A percentile compares a stretch with the other conserved stretches of the same genome.
phyloP scores from a whole-genome alignment of 2,797 vertebrate species.

The Danio jaintianensis region DNA sequence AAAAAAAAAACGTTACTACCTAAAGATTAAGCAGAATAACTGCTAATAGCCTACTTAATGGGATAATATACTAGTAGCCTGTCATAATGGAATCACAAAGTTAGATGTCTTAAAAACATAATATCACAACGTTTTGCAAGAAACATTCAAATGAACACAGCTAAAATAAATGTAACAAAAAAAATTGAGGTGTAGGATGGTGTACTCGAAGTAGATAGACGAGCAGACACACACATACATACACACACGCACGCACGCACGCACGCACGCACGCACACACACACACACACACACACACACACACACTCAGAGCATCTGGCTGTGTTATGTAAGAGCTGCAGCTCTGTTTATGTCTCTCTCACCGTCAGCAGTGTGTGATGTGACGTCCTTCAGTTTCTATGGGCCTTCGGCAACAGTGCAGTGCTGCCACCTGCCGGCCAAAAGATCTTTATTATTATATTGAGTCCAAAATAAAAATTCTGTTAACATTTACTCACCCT shows the following conservation, averaged over 20 bases:
- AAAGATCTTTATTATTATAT: background rate
- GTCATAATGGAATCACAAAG: too few relatives aligned
- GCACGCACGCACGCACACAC: too few relatives aligned
- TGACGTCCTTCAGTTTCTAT: slow-evolving; percentile 7
- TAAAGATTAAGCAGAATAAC: too few relatives aligned
- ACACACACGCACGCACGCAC: slow-evolving; percentile 31
- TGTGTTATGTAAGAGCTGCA: slow-evolving; percentile 55
- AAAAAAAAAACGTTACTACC: too few relatives aligned
- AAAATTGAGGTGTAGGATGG: background rate
- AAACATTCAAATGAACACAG: background rate
- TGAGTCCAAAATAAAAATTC: too few relatives aligned
- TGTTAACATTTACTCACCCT: too few relatives aligned
- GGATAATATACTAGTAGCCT: too few relatives aligned
- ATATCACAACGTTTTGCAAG: too few relatives aligned
- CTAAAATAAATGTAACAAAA: background rate
- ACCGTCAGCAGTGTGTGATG: slow-evolving; percentile 31
- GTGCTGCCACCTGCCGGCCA: slow-evolving; percentile 19
- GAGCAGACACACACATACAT: slow-evolving; percentile 3
- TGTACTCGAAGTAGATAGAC: background rate
- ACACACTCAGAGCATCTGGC: slow-evolving; percentile 54
- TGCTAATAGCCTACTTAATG: too few relatives aligned
- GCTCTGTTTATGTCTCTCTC: background rate
- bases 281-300: too few relatives aligned
- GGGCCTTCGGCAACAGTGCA: background rate
- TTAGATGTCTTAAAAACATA: too few relatives aligned